Evolutionary conservation across 2,888 invertebrate species (phyloP), one percentile per base, ranked within the genome.

Genomic region (Standfussiana lucernea): DNA sequence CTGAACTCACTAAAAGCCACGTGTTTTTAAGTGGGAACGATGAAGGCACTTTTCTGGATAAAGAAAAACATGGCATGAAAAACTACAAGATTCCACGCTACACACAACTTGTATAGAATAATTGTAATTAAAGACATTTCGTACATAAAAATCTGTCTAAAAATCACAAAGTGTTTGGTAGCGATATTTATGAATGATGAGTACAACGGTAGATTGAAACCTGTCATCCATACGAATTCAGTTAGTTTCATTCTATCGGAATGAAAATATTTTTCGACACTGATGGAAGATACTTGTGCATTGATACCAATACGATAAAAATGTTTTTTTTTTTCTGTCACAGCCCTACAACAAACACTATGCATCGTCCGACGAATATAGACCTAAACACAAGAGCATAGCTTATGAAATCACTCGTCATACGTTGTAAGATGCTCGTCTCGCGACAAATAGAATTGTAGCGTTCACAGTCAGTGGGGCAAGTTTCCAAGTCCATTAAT

Each of bases 401-500:
- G 91, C 93, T 90, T 90, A 88, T 86, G 90, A 88, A 93, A 89
- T 94, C 88, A 87, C 81, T 90, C 86, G 91, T 84, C 86, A 62
- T 78, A 62, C 66, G 75, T 86, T 73, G 61, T 88, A 90, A 92
- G 90, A 93, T 92, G 93, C 92, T 91, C 90, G 93, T 92, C 91
- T 91, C 89, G 93, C 94, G 93, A 92, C 94, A 93, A 93, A 95
- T 93, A 95, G 95, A 96, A 94, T 91, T 89, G 93, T 90, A 90
- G 91, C 93, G 93, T 94, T 94, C 94, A 92, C 92, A 95, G 95
- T 96, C 95, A 96, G 93, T 95, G 92, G 96, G 96, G 96, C 96
- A 96, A 95, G 92, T 94, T 95, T 96, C 96, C 96, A 96, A 96
- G 93, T 96, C 96, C 96, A 96, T 96, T 96, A 96, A 96, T 96